Percentiles rank a stretch among this genome's conserved stretches.
phyloP scores from a whole-genome alignment of 2,113 vertebrate species.

The Agelaius phoeniceus region DNA sequence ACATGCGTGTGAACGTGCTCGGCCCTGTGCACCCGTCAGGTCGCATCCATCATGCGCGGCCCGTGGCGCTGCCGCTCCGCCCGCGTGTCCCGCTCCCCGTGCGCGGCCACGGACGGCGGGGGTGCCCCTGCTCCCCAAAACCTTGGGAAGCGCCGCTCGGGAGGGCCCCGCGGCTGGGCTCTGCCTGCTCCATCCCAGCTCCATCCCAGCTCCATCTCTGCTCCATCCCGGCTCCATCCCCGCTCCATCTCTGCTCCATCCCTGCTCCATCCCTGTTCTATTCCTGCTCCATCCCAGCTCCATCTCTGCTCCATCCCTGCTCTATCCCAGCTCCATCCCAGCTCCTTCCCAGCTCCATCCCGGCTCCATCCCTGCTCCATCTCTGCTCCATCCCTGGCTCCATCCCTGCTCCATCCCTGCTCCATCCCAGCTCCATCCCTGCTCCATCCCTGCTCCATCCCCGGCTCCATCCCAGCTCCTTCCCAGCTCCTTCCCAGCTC shows the following conservation, averaged over 20 bases:
- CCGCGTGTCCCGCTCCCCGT: not conserved
- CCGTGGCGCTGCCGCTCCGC: not conserved
- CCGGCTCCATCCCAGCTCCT: fast-evolving
- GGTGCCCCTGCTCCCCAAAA: not conserved
- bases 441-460: fast-evolving
- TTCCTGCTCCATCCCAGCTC: fast-evolving
- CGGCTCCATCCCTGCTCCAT: not conserved
- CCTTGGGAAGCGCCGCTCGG: not conserved
- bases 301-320: not conserved
- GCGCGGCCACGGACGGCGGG: not conserved
- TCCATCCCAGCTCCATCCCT: fast-evolving
- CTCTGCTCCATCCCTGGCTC: not conserved
- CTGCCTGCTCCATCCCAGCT: not conserved
- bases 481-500: fast-evolving
- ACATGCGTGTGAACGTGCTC: not conserved
- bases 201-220: fast-evolving
- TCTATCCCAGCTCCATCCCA: fast-evolving
- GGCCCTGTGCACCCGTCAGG: not conserved
- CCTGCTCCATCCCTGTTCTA: fast-evolving
- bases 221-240: fast-evolving
- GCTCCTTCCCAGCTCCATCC: no score
- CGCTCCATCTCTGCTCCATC: not conserved
- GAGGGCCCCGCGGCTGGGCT: not conserved
- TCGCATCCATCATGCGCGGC: not conserved
- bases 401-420: fast-evolving